Percentiles rank a stretch among this genome's conserved stretches.
Evolutionary conservation across 37 sponge, comb jelly and placozoan genomes (phyloP).

Genomic region (Beroe ovata): DNA sequence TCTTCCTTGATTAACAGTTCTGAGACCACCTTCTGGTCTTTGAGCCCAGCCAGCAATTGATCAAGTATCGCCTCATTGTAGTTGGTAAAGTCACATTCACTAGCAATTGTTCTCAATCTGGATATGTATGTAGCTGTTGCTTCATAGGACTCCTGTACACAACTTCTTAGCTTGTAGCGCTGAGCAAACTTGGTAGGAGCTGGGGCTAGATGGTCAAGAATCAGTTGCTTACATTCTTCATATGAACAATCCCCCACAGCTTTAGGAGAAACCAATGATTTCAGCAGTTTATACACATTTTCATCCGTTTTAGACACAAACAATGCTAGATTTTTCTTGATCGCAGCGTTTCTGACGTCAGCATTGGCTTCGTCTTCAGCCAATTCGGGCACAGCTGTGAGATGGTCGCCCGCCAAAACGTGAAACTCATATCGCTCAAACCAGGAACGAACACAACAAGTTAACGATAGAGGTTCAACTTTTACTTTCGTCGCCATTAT

Average conservation of each 20-base stretch:
- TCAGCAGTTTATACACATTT: background rate
- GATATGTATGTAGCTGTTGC: background rate
- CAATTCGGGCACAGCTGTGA: too few species aligned
- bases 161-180: background rate
- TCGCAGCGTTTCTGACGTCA: too few species aligned
- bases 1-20: background rate
- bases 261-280: background rate
- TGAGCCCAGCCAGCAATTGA: background rate
- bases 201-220: background rate
- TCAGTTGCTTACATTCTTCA: background rate
- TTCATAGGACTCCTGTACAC: background rate
- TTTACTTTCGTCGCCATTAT: too few species aligned
- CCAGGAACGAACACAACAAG: too few species aligned
- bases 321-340: background rate
- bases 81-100: background rate
- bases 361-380: too few species aligned
- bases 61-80: background rate
- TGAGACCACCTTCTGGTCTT: constrained; percentile 16
- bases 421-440: too few species aligned
- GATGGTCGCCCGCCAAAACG: too few species aligned
- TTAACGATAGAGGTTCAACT: too few species aligned
- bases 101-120: constrained; percentile 12
- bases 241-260: background rate
- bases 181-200: background rate
- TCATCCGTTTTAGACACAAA: background rate